A percentile compares a stretch with the other conserved stretches of the same genome.
phyloP scores from a whole-genome alignment of 1,140 invertebrate genomes.

The Drosophila elegans region DNA sequence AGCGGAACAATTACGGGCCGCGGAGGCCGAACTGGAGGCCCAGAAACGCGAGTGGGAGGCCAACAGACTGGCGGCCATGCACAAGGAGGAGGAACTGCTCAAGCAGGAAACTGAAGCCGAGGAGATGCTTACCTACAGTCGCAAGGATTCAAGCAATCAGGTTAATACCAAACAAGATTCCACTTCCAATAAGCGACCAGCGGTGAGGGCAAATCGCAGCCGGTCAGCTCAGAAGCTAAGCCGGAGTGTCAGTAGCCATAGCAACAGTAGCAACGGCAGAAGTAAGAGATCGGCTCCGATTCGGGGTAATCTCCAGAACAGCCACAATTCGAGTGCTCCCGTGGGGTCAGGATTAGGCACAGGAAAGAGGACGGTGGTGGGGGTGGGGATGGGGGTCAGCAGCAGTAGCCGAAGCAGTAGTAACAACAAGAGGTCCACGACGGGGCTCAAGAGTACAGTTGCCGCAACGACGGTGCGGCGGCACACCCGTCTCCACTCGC shows the following conservation, averaged over 20 bases:
- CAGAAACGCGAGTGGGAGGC: constrained; percentile 98
- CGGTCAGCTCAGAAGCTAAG: constrained; percentile 52
- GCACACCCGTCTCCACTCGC: constrained; percentile 60
- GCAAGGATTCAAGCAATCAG: constrained; percentile 92
- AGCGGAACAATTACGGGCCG: constrained; percentile 93
- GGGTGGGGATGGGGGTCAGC: constrained; percentile 11
- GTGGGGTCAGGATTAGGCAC: constrained; percentile 9
- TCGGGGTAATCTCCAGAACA: constrained; percentile 34
- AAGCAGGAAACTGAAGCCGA: constrained; percentile 88
- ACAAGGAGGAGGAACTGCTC: constrained; percentile 89
- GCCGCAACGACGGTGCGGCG: constrained; percentile 18
- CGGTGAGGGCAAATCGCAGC: constrained; percentile 43
- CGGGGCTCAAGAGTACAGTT: constrained; percentile 14
- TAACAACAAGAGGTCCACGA: constrained; percentile 41
- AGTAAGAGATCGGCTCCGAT: constrained; percentile 11
- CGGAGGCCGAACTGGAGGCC: constrained; percentile 95
- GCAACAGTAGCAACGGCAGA: constrained; percentile 17
- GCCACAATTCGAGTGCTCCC: constrained; percentile 64
- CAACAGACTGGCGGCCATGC: constrained; percentile 90
- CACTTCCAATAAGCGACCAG: constrained; percentile 37
- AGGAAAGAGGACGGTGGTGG: constrained; percentile 2
- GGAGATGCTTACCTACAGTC: constrained; percentile 89
- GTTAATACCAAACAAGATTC: constrained; percentile 87
- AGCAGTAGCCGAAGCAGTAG: constrained; percentile 29
- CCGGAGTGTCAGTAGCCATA: constrained; percentile 48